Conservation (phyloP, 2,888 invertebrate genomes). For the Caenorhabditis wallacei region DNA sequence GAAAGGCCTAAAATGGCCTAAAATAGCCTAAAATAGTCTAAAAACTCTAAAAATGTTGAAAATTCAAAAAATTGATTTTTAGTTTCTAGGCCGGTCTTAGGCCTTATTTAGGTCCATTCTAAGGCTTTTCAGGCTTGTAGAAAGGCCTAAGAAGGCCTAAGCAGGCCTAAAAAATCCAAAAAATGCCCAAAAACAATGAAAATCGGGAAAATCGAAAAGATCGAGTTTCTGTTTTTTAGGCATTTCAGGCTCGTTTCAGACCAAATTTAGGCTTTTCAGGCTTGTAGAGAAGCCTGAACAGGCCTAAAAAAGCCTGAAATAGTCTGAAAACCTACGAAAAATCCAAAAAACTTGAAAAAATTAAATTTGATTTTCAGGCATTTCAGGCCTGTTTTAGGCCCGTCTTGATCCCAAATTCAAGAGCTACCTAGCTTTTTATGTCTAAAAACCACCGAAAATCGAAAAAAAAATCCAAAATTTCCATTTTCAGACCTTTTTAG, state of each 20-base stretch:
- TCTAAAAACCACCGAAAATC: not conserved
- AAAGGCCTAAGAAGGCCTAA: not conserved
- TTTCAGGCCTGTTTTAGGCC: slow-evolving; percentile 3
- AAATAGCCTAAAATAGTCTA: not conserved
- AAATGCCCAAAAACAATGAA: not conserved
- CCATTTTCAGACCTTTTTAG: not conserved
- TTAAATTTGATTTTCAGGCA: not conserved
- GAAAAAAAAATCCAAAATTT: not conserved
- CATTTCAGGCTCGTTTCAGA: not conserved
- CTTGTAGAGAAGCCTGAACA: not conserved
- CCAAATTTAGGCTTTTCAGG: not conserved
- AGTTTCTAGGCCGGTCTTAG: not conserved
- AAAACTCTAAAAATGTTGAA: not conserved
- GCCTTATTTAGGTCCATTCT: not conserved
- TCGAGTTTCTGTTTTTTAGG: not conserved
- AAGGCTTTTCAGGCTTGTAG: not conserved
- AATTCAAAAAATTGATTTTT: too few relatives aligned
- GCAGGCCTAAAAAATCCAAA: not conserved
- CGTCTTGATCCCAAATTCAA: not conserved
- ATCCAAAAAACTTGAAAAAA: too few relatives aligned
- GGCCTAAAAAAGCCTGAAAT: not conserved
- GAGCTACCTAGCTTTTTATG: not conserved
- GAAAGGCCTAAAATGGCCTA: not conserved
- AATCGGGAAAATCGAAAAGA: not conserved
- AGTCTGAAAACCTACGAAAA: not conserved